Base-by-base conservation (phyloP, 2,113 vertebrate genomes). In the Pachyramphus minor region DNA sequence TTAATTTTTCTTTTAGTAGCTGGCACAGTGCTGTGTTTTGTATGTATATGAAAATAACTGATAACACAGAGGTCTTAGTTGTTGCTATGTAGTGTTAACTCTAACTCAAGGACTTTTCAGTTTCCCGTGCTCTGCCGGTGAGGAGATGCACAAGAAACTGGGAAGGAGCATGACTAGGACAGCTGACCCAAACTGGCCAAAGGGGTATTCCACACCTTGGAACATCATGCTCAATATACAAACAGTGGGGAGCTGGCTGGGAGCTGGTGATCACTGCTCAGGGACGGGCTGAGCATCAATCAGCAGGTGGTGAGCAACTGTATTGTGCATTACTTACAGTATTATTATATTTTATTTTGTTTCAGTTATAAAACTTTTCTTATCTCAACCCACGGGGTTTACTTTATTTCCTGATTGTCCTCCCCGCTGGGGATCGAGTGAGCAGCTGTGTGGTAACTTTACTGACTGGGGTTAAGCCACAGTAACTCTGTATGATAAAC, bases 111-210 rank as follows among this genome's bases (percentile, higher is more conserved):
- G 76, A 31, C 7, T 76, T 62, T 49, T 28, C 49, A 23, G 6
- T 14, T 77, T 83, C 31, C 41, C 25, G 11, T 55, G 55, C 21
- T 69, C 41, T 83, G 55, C 41, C n/a, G 42, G 35, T 0, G 0
- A 63, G 47, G 21, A 76, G 41, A 42, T 69, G 49, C 14, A 69
- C 55, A 49, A 49, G 47, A 69, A 27, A 8, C 11, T 75, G 17
- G 20, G 16, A 53, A 25, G 42, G n/a, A 41, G 11, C 39, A 41
- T 21, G 31, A 18, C 42, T 37, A 58, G 31, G 22, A 66, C 31
- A 66, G 41, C 24, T 62, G 25, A 62, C 41, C 11, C 0, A 0
- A 69, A 47, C 1, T 27, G 14, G 14, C 30, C 63, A 35, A 31
- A 41, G 30, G 45, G 30, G 22, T 62, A 45, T 41, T 76, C 47